phyloP scores from a whole-genome alignment of 2,888 invertebrate genomes.

The Andricus curvator region DNA sequence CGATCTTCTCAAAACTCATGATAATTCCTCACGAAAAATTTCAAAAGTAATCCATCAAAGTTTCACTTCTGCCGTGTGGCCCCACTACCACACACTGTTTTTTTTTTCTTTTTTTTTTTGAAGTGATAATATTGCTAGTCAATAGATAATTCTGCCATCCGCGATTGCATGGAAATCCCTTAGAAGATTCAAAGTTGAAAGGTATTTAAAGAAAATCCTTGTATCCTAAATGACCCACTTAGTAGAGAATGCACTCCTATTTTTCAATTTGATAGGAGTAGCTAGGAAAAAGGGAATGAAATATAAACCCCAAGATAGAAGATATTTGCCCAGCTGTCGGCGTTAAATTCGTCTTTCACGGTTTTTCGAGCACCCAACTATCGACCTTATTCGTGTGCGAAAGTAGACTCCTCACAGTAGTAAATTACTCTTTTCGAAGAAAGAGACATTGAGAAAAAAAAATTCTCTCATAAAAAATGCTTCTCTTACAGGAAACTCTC shows the following conservation, averaged over 20 bases:
- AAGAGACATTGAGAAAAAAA: neutral
- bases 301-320: neutral
- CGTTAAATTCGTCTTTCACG: slow-evolving; percentile 3
- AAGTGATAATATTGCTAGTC: no score
- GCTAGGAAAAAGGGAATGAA: neutral
- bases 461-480: no score
- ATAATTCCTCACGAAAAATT: no score
- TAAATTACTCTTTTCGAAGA: slow-evolving; percentile 13
- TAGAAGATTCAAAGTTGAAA: no score
- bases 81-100: no score
- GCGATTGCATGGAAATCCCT: no score
- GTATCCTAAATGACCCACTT: neutral
- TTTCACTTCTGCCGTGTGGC: no score
- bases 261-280: neutral
- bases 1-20: no score
- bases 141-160: no score
- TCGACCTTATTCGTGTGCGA: neutral
- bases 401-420: neutral
- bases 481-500: no score
- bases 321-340: slow-evolving; percentile 22
- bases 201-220: neutral
- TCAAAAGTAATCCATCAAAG: no score
- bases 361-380: slow-evolving; percentile 3
- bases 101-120: no score
- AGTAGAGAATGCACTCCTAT: neutral